phyloP scores from a whole-genome alignment of 1,140 invertebrate genomes.

The Meloidogyne floridensis region DNA sequence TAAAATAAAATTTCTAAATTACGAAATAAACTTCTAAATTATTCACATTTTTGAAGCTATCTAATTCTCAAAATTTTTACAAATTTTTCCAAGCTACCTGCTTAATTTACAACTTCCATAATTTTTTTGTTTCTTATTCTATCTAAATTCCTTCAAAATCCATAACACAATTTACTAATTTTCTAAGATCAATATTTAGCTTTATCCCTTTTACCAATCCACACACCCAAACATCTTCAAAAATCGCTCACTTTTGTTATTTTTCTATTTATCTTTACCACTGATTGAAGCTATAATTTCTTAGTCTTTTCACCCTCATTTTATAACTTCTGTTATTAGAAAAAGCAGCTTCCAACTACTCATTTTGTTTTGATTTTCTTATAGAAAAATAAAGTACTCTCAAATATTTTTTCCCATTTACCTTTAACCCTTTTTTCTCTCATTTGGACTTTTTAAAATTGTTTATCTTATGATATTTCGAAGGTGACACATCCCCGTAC shows the following conservation, averaged over 20 bases:
- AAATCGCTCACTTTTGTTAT: constrained; percentile 3
- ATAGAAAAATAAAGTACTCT: background rate
- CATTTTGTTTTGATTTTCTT: background rate
- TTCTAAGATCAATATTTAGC: background rate
- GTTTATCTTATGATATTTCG: background rate
- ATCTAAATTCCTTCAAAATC: too few relatives aligned
- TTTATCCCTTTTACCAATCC: background rate
- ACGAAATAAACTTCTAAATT: too few relatives aligned
- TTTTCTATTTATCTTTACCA: background rate
- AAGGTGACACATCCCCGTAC: constrained; percentile 3
- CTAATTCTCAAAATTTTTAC: too few relatives aligned
- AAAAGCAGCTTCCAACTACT: background rate
- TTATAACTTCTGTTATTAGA: background rate
- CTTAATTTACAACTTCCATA: too few relatives aligned
- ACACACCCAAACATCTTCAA: constrained; percentile 1
- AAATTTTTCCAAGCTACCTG: too few relatives aligned
- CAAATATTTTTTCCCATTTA: background rate
- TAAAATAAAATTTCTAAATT: too few relatives aligned
- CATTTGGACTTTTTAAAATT: background rate
- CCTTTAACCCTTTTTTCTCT: background rate
- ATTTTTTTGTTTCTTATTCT: too few relatives aligned
- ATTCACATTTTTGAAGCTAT: too few relatives aligned
- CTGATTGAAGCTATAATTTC: background rate
- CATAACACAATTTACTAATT: background rate
- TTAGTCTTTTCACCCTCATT: constrained; percentile 4